Conservation (phyloP, 2,888 invertebrate species). For the Mythimna loreyi region DNA sequence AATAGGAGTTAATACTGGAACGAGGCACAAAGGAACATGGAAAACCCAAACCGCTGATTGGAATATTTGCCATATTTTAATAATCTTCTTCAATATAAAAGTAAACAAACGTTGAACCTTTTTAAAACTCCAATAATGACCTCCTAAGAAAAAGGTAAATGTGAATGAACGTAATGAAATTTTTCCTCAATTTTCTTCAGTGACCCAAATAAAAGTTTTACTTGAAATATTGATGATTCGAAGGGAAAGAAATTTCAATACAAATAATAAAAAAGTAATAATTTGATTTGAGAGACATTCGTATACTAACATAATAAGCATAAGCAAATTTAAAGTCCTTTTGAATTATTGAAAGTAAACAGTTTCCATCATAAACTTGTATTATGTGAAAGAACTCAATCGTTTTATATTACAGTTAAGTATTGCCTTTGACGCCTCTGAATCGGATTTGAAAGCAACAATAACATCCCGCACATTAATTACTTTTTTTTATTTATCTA, state of each 20-base stretch:
- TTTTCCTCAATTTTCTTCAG: slow-evolving; percentile 67
- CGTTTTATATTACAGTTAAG: slow-evolving; percentile 23
- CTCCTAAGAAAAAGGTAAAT: slow-evolving; percentile 68
- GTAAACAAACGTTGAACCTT: slow-evolving; percentile 65
- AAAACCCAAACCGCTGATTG: slow-evolving; percentile 38
- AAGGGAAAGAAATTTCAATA: slow-evolving; percentile 59
- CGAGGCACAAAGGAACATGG: slow-evolving; percentile 21
- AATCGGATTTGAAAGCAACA: slow-evolving; percentile 6
- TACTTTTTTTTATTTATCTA: too few species aligned
- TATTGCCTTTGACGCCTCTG: slow-evolving; percentile 29
- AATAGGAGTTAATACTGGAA: slow-evolving; percentile 13
- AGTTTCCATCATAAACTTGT: background rate
- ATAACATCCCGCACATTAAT: slow-evolving; percentile 37
- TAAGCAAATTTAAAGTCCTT: background rate
- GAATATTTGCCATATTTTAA: slow-evolving; percentile 49
- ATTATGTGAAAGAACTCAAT: background rate
- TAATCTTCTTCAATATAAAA: slow-evolving; percentile 60
- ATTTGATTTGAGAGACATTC: slow-evolving; percentile 10
- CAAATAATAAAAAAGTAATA: slow-evolving; percentile 33
- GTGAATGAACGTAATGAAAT: slow-evolving; percentile 70
- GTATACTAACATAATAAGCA: background rate
- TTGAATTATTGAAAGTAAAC: background rate
- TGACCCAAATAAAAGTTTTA: slow-evolving; percentile 62
- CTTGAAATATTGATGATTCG: slow-evolving; percentile 59
- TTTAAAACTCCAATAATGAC: slow-evolving; percentile 66